Evolutionary conservation across 92 coral and sea anemone genomes (phyloP).

Genomic region (Phenganax subtilis): DNA sequence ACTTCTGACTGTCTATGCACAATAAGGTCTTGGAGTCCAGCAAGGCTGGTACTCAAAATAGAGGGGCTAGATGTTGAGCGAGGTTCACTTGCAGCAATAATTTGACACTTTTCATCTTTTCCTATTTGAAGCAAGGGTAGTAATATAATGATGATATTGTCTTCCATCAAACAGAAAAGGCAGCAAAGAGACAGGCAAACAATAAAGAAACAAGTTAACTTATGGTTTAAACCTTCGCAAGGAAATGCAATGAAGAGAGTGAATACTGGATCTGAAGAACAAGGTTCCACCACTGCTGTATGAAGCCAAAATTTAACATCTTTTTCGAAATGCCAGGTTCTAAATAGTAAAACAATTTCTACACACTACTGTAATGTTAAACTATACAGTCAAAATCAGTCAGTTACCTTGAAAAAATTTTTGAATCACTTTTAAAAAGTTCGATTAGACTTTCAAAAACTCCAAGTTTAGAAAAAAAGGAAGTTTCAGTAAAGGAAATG

Average conservation of each 20-base stretch:
- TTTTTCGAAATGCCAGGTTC: slow-evolving; percentile 26
- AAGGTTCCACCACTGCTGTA: slow-evolving; percentile 25
- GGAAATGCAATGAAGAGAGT: slow-evolving; percentile 29
- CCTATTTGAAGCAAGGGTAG: background rate
- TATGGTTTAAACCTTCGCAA: background rate
- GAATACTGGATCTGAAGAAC: slow-evolving; percentile 14
- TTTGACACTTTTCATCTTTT: slow-evolving; percentile 43
- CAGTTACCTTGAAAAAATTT: slow-evolving; percentile 23
- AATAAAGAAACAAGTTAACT: background rate
- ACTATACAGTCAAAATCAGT: background rate
- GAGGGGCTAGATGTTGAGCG: slow-evolving; percentile 39
- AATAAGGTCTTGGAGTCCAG: slow-evolving; percentile 66
- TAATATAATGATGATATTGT: background rate
- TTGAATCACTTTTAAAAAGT: slow-evolving; percentile 22
- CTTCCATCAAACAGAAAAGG: background rate
- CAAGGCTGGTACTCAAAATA: slow-evolving; percentile 46
- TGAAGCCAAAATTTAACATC: slow-evolving; percentile 30
- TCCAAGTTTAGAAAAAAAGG: background rate
- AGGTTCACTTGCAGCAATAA: slow-evolving; percentile 54
- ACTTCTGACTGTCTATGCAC: slow-evolving; percentile 23
- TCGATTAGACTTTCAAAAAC: background rate
- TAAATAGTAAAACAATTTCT: background rate
- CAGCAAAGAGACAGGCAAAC: background rate
- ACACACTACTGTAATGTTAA: background rate
- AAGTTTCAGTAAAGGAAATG: slow-evolving; percentile 54